Base-by-base conservation (phyloP, 2,888 invertebrate species). In the Fragum sueziense region DNA sequence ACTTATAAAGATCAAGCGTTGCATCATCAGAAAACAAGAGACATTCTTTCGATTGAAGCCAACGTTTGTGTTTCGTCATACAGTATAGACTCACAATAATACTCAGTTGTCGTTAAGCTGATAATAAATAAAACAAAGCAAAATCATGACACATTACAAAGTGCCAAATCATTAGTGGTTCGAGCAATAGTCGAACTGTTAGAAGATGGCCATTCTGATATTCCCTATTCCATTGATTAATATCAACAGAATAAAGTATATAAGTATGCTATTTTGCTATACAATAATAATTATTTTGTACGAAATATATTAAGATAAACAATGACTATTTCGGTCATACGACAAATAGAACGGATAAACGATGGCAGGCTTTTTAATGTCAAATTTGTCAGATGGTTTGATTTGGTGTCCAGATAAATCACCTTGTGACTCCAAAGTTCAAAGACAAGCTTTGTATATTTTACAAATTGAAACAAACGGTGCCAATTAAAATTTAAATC, bases 301-400 rank as follows among this genome's bases (percentile, higher is more conserved):
- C 9, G 11, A 41, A 9, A 41, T 9, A 11, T 41, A 41, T 9
- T 41, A 17, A 25, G 4, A 57, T 57, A 20, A 61, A 33, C 29
- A 14, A 61, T 61, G 20, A 9, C 61, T 61, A 33, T 61, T 33
- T 61, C 27, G 61, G 61, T 61, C 61, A 33, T 27, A 31, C n/a
- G 27, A 37, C 41, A 41, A 65, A 41, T 41, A 27, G 65, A 41
- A 41, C 65, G 47, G 1, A 20, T 65, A 65, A 41, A 27, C 33
- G 14, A 22, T 65, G 65, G 65, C 65, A 65, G 65, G 41, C 65
- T 22, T 65, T 65, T 65, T 22, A 22, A 65, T 65, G 65, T 65
- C 65, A 65, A 37, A 65, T 65, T 65, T 65, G 65, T 65, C 65
- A 65, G 14, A 65, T 22, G 22, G 7, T 17, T 22, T 22, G 65